Percentiles rank a stretch among this genome's conserved stretches.
These are phyloP conservation scores for Boloria selene DNA, from an alignment of 2,888 invertebrate genomes.

Conservation along the genomic window DNA sequence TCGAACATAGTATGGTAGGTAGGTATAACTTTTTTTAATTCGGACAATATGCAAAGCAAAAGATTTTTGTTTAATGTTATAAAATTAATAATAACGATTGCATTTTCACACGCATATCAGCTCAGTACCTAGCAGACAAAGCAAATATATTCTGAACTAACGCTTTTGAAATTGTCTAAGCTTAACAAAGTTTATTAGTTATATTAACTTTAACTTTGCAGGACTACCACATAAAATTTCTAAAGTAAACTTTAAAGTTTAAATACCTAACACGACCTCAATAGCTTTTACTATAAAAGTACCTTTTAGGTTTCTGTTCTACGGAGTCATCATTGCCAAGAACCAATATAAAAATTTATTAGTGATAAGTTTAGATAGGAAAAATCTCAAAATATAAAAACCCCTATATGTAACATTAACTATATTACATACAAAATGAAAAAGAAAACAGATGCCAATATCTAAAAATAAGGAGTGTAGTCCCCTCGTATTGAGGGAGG, in stretches of 20 bases:
- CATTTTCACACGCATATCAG: too few species aligned
- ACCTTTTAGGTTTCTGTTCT: neutral
- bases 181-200: conserved; percentile 7
- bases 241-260: conserved; percentile 8
- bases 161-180: conserved; percentile 6
- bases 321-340: neutral
- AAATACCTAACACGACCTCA: conserved; percentile 6
- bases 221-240: conserved; percentile 13
- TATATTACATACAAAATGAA: neutral
- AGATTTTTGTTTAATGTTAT: too few species aligned
- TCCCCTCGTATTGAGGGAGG: too few species aligned
- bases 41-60: too few species aligned
- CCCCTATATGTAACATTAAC: too few species aligned
- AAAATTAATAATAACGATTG: too few species aligned
- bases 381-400: neutral
- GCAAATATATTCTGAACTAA: neutral
- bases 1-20: too few species aligned
- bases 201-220: conserved; percentile 7
- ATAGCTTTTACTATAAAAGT: conserved; percentile 3
- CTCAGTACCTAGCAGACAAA: too few species aligned
- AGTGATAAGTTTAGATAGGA: neutral
- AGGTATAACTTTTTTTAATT: too few species aligned
- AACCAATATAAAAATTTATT: conserved; percentile 3
- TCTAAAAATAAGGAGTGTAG: too few species aligned
- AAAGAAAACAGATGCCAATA: neutral